Evolutionary conservation across 2,797 vertebrate species (phyloP), one percentile per base, ranked within the genome.

Genomic region (Gadopsis marmoratus): DNA sequence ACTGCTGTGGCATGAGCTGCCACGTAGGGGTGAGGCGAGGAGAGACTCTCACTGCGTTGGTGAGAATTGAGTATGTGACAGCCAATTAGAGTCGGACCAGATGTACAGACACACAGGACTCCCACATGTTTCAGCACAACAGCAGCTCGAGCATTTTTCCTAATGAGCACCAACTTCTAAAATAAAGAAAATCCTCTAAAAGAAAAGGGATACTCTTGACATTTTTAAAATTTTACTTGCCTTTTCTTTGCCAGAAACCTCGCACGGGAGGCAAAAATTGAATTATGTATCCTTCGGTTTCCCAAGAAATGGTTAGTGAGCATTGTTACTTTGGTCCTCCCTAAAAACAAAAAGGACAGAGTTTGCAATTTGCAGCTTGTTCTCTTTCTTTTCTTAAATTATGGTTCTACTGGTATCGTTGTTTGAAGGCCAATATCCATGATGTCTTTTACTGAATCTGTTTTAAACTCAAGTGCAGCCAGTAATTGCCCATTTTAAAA

Each of bases 71-170:
- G 31, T 81, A 77, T 73, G 89, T 83, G 89, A 86, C 85, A 88
- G 78, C 82, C 81, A 94, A 93, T 93, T 93, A 91, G 53, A 87
- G 86, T 56, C 33, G 41, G 76, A 61, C 53, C 71, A 83, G 88
- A 82, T 65, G 23, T 29, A 45, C 65, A 31, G 66, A 81, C 71
- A 65, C 81, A 56, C 33, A 81, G 26, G 61, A 47, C 60, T 41
- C 64, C 26, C 65, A 50, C 35, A 4, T n/a, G 79, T 73, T 31
- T 69, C 61, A 55, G 62, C 61, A 70, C 64, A 81, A 17, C 43
- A 84, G 78, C 67, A 76, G 82, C 82, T 85, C 74, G 16, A 60
- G 76, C 62, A 65, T 72, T 83, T 58, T 66, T 72, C 76, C 76
- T 86, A 85, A 90, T 79, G 74, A 83, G 80, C 82, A 76, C 60